Percentiles rank a stretch among this genome's conserved stretches.
Evolutionary conservation across 2,113 vertebrate species (phyloP).

Genomic region (Dicentrarchus labrax): DNA sequence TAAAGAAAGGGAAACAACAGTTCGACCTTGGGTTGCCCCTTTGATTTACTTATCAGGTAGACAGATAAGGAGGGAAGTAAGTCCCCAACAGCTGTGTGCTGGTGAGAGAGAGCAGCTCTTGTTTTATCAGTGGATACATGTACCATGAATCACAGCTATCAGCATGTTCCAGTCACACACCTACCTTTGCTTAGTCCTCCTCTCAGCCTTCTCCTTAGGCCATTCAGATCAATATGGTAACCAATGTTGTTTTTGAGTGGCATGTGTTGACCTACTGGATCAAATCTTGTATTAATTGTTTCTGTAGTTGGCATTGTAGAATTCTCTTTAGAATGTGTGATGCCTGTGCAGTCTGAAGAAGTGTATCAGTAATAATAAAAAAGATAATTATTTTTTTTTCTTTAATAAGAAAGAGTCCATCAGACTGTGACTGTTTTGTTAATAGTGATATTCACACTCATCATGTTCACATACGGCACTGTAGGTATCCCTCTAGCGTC

Average conservation of each 20-base stretch:
- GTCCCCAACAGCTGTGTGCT: constrained; percentile 47
- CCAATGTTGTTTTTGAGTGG: not conserved
- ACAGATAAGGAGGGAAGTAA: constrained; percentile 49
- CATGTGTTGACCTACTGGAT: not conserved
- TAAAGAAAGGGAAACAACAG: constrained; percentile 10
- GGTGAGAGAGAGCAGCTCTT: constrained; percentile 20
- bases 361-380: too few relatives aligned
- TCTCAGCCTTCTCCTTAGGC: not conserved
- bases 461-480: too few relatives aligned
- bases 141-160: constrained; percentile 31
- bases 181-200: constrained; percentile 1
- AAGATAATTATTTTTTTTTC: too few relatives aligned
- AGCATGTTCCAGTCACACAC: constrained; percentile 33
- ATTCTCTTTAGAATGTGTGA: too few relatives aligned
- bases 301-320: not conserved
- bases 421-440: too few relatives aligned
- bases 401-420: too few relatives aligned
- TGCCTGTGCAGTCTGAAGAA: not conserved
- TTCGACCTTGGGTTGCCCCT: constrained; percentile 63
- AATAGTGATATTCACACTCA: too few relatives aligned
- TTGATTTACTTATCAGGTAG: constrained; percentile 66
- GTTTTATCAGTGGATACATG: constrained; percentile 42
- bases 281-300: not conserved
- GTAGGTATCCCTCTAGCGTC: too few relatives aligned
- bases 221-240: not conserved